Conservation (phyloP, 2,113 vertebrate species). For the Machaerirhynchus nigripectus region DNA sequence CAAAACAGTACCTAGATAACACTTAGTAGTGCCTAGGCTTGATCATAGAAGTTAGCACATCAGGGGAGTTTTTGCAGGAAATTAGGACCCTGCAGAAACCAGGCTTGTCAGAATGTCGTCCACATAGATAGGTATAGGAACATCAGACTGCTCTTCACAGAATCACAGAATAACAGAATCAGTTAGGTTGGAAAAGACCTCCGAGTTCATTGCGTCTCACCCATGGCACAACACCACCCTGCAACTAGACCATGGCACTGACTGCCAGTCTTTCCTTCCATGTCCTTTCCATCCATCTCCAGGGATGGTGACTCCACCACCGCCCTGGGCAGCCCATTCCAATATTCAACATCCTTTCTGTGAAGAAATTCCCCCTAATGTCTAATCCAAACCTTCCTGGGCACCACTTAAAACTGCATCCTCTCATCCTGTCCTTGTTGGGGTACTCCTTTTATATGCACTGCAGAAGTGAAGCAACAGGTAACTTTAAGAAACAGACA, state of each 20-base stretch:
- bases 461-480: background rate
- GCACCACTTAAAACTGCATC: background rate
- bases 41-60: background rate
- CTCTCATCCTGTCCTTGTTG: background rate
- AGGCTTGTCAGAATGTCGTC: background rate
- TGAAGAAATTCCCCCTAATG: background rate
- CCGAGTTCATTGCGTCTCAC: background rate
- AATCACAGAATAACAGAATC: background rate
- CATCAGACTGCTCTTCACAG: background rate
- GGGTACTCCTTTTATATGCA: rapidly evolving
- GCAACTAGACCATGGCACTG: background rate
- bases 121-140: background rate
- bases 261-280: background rate
- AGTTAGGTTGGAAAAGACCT: background rate
- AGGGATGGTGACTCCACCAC: too few relatives aligned
- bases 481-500: background rate
- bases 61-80: background rate
- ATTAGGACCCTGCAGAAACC: background rate
- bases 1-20: background rate
- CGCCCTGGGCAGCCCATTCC: background rate
- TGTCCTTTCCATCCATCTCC: too few relatives aligned
- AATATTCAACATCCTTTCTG: background rate
- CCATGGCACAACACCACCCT: background rate
- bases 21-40: background rate
- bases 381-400: background rate